Evolutionary conservation across 2,113 vertebrate species (phyloP).

Genomic region (Nothoprocta pentlandii): DNA sequence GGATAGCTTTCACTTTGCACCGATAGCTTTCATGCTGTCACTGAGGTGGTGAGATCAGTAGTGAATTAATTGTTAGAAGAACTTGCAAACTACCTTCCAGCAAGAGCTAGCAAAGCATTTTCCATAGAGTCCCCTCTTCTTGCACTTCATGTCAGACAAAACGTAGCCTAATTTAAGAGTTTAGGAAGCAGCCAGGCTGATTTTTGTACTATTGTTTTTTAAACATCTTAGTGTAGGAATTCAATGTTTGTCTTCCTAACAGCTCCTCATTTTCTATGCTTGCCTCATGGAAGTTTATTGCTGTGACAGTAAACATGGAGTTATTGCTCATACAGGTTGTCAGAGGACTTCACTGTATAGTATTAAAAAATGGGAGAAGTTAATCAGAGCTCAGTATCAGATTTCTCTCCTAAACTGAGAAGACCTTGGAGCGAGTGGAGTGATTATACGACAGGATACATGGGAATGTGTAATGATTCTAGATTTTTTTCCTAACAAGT

Average conservation of each 20-base stretch:
- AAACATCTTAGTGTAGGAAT: not conserved
- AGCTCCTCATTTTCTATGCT: not conserved
- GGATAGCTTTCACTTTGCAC: not conserved
- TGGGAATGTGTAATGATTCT: not conserved
- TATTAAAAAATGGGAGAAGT: not conserved
- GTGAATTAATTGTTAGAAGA: not conserved
- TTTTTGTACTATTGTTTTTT: not conserved
- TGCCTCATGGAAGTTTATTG: not conserved
- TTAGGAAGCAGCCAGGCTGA: not conserved
- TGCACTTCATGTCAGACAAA: not conserved
- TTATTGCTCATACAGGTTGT: not conserved
- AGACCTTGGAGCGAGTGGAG: not conserved
- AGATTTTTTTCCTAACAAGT: not conserved
- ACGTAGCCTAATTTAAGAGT: not conserved
- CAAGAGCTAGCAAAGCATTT: not conserved
- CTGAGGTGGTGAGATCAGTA: not conserved
- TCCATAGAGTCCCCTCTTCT: not conserved
- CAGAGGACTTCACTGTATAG: not conserved
- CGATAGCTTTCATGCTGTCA: not conserved
- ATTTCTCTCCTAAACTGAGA: not conserved
- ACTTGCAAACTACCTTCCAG: accelerated
- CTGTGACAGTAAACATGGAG: not conserved
- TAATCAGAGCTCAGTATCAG: not conserved
- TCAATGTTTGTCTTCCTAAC: not conserved
- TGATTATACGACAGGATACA: not conserved